phyloP scores from a whole-genome alignment of 1,140 invertebrate genomes.

The Neuroterus valhalla region DNA sequence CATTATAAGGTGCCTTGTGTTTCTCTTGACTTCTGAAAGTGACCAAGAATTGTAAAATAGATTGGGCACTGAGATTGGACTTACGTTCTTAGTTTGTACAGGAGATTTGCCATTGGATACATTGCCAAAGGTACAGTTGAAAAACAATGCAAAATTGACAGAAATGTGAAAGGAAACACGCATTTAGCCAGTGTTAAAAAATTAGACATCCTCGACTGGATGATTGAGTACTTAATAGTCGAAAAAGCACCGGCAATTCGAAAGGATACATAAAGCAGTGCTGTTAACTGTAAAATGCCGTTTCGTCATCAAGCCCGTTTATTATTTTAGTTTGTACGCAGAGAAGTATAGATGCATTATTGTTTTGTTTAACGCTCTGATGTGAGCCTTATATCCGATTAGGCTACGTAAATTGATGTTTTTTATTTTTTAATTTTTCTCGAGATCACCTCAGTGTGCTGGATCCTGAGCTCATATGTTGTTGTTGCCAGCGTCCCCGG shows the following conservation, averaged over 20 bases:
- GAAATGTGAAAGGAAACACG: background rate
- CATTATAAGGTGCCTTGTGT: no score
- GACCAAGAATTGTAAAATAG: no score
- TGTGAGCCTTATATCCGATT: background rate
- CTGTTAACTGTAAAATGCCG: background rate
- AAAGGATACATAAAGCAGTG: constrained; percentile 5
- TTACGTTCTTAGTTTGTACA: no score
- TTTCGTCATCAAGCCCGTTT: background rate
- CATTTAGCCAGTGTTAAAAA: constrained; percentile 12
- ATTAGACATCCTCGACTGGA: background rate
- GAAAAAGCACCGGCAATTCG: constrained; percentile 5
- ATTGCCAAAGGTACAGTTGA: no score
- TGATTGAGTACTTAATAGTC: background rate
- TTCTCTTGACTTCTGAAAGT: no score
- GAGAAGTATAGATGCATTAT: no score
- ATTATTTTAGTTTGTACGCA: background rate
- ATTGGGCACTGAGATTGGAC: no score
- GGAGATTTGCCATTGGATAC: no score
- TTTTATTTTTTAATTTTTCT: constrained; percentile 12
- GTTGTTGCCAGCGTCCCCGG: constrained; percentile 43
- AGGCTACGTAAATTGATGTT: background rate
- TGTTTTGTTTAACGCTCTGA: background rate
- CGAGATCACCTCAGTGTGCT: constrained; percentile 12
- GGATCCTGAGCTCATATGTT: constrained; percentile 16
- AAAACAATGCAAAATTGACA: no score